phyloP scores from a whole-genome alignment of 2,113 vertebrate genomes.

The Telmatochromis bifrenatus region DNA sequence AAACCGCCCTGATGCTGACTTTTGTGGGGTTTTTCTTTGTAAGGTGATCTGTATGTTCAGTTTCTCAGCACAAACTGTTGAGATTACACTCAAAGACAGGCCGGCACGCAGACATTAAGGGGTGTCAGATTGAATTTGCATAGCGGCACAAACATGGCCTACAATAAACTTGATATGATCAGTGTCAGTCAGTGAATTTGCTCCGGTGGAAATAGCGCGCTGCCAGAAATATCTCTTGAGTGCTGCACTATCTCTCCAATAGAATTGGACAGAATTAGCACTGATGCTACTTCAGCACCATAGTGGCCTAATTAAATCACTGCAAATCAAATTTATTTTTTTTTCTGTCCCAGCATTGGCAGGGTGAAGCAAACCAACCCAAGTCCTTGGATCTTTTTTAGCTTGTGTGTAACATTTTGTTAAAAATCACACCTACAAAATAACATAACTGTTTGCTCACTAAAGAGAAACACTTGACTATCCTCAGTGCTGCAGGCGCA shows the following conservation, averaged over 20 bases:
- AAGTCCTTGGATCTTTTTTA: neutral
- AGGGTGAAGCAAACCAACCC: neutral
- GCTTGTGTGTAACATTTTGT: neutral
- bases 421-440: neutral
- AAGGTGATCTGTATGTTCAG: neutral
- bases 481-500: neutral
- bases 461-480: neutral
- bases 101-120: neutral
- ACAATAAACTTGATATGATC: slow-evolving; percentile 46
- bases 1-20: neutral
- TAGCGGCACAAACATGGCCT: neutral
- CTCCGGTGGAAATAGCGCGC: slow-evolving; percentile 3
- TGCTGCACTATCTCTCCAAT: slow-evolving; percentile 14
- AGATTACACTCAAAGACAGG: neutral
- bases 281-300: neutral
- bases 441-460: neutral
- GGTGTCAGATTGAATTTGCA: slow-evolving; percentile 43
- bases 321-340: neutral
- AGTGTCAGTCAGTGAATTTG: slow-evolving; percentile 27
- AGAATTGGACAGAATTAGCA: slow-evolving; percentile 33
- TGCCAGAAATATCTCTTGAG: slow-evolving; percentile 9
- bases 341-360: neutral
- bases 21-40: neutral
- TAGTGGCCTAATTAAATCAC: slow-evolving; percentile 2
- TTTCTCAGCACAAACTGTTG: neutral